Evolutionary conservation across 2,113 vertebrate genomes (phyloP).

Genomic region (Corydoras maculifer): DNA sequence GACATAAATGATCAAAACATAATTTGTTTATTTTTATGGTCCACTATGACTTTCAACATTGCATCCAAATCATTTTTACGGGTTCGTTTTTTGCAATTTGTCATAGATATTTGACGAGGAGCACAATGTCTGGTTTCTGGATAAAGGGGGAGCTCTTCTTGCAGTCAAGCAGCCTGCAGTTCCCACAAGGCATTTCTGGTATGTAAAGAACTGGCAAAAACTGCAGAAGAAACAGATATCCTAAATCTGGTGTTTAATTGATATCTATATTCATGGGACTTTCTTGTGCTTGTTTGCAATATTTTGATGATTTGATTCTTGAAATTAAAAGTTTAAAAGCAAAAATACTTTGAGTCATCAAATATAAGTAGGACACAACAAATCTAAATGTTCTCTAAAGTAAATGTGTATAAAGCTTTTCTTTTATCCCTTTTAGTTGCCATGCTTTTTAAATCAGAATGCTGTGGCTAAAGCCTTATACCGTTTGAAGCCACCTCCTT

Average conservation of each 20-base stretch:
- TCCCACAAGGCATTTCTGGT: slow-evolving; percentile 86
- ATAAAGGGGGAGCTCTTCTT: slow-evolving; percentile 88
- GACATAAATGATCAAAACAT: too few species aligned
- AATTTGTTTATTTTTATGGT: too few species aligned
- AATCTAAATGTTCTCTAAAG: slow-evolving; percentile 5
- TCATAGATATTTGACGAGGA: slow-evolving; percentile 93
- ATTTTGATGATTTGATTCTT: too few species aligned
- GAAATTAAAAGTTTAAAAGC: too few species aligned
- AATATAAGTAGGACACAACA: slow-evolving; percentile 2
- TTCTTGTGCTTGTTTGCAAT: too few species aligned
- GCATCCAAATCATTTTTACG: too few species aligned
- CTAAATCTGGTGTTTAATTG: too few species aligned
- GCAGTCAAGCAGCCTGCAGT: slow-evolving; percentile 88
- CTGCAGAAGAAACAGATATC: not conserved
- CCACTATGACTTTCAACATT: too few species aligned
- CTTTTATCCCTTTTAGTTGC: slow-evolving; percentile 44
- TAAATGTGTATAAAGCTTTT: slow-evolving; percentile 11
- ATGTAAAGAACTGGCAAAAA: slow-evolving; percentile 39
- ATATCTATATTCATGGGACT: too few species aligned
- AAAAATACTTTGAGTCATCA: too few species aligned
- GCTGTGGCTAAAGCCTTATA: slow-evolving; percentile 50
- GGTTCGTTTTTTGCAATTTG: not conserved
- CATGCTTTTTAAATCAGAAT: slow-evolving; percentile 47
- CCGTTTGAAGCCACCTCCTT: slow-evolving; percentile 46
- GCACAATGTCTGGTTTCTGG: slow-evolving; percentile 93